Conservation (phyloP, 2,797 vertebrate species). For the Chaetophractus vellerosus region DNA sequence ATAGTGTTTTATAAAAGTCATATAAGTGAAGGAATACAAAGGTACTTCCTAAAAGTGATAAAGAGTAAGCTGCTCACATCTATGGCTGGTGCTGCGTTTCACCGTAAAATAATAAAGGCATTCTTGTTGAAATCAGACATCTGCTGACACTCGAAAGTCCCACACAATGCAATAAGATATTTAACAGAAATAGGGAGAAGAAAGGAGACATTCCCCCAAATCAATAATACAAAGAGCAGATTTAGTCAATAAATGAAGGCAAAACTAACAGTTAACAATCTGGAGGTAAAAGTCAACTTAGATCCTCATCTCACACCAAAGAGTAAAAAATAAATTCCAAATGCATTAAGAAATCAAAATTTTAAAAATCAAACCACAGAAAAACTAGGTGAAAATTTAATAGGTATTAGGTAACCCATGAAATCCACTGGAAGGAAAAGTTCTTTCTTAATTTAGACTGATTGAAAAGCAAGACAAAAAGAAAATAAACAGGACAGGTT, state of each 20-base stretch:
- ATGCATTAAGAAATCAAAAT: not conserved
- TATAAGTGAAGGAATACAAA: not conserved
- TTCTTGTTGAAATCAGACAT: constrained; percentile 41
- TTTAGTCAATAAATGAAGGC: not conserved
- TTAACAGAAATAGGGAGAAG: not conserved
- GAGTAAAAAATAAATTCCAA: not conserved
- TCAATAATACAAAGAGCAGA: not conserved
- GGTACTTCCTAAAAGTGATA: not conserved
- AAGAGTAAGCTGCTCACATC: not conserved
- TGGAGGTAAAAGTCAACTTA: not conserved
- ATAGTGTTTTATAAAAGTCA: not conserved
- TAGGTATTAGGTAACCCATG: not conserved
- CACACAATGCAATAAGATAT: not conserved
- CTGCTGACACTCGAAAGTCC: not conserved
- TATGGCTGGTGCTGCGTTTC: not conserved
- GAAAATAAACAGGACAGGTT: not conserved
- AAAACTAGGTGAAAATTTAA: constrained; percentile 8
- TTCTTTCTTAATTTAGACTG: not conserved
- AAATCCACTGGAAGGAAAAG: not conserved
- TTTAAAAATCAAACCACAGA: not conserved
- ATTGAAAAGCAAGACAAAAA: not conserved
- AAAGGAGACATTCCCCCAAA: not conserved
- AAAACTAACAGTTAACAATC: not conserved
- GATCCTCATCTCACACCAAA: not conserved
- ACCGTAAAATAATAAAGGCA: not conserved